These are phyloP conservation scores for Elaeidobius kamerunicus DNA, from an alignment of 2,888 invertebrate genomes.

Conservation along the genomic window DNA sequence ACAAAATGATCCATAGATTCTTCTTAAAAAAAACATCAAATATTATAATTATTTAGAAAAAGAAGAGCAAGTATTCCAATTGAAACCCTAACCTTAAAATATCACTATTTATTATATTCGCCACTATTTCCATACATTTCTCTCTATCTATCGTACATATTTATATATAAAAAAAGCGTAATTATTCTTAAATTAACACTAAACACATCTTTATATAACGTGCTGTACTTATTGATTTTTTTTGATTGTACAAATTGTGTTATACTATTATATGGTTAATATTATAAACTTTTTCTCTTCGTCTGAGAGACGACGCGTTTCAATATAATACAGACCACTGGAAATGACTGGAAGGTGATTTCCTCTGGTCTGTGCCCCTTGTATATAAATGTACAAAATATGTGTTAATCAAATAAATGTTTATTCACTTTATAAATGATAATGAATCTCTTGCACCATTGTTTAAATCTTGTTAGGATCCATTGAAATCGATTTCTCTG, in stretches of 20 bases:
- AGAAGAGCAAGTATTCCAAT: no score
- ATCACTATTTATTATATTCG: no score
- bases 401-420: conserved; percentile 37
- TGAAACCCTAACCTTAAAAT: no score
- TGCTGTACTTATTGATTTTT: conserved; percentile 60
- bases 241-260: conserved; percentile 70
- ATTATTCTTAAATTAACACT: conserved; percentile 40
- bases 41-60: no score
- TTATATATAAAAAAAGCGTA: conserved; percentile 26
- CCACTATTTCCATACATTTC: no score
- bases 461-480: conserved; percentile 30
- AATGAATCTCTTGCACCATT: conserved; percentile 40
- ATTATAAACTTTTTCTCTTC: conserved; percentile 40
- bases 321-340: conserved; percentile 2
- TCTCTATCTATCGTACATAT: no score
- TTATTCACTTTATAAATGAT: conserved; percentile 35
- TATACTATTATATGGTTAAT: conserved; percentile 48
- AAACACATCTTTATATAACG: conserved; percentile 61
- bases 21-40: no score
- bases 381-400: conserved; percentile 43
- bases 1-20: no score
- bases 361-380: no score
- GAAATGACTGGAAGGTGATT: no score
- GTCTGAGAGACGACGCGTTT: conserved; percentile 39
- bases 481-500: conserved; percentile 31